Evolutionary conservation across 2,888 invertebrate species (phyloP), one percentile per base, ranked within the genome.

Genomic region (Pammene fasciana): DNA sequence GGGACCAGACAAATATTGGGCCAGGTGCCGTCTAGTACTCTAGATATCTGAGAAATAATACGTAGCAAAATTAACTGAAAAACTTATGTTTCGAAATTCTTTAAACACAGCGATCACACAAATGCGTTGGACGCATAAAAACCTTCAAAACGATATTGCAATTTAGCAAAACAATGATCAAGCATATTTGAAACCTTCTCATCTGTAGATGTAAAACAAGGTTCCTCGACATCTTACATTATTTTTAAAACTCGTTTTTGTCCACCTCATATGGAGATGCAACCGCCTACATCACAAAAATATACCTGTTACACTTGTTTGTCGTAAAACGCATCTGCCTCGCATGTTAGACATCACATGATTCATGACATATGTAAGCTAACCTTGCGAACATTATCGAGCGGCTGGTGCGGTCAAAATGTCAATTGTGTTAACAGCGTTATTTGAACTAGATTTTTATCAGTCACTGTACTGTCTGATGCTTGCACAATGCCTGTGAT

Each of bases 311-410:
- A 13, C 16, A 45, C 43, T 52, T 18, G 61, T 61, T 41, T 52
- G 38, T 50, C 46, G 41, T 48, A 56, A 67, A 61, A 46, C 67
- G 61, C 67, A 67, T 67, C 61, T 67, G 67, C 6, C 60, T 61
- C 38, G 61, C 18, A 14, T 38, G 16, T 54, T 26, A 41, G 48
- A n/a, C 38, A 34, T 18, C 26, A 67, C 52, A 61, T 50, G 48
- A 48, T 45, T 45, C 13, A 50, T 26, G 14, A 36, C 62, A 57
- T 41, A 64, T 68, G 57, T 50, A 41, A 5, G 61, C 48, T 41
- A 64, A 54, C 68, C 68, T 68, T 68, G 64, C 13, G 41, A 11
- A 18, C 52, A 18, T n/a, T 50, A 52, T 59, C 59, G 43, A 2
- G 14, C 16, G 46, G 13, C 10, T n/a, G 41, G 36, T 45, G 59